Evolutionary conservation across 2,797 vertebrate species (phyloP).

Genomic region (Channallabes apus): DNA sequence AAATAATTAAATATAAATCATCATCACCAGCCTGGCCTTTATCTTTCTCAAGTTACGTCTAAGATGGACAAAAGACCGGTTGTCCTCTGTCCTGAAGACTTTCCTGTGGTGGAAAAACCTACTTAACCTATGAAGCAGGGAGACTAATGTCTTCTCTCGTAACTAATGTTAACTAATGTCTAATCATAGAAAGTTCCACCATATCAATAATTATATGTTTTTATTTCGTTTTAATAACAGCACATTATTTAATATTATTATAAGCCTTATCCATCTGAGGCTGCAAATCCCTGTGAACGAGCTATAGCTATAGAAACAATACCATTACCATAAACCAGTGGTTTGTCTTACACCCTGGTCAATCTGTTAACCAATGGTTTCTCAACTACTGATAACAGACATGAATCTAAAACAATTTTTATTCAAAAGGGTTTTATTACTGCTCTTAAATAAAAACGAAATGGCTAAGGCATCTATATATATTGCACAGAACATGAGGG

Average conservation of each 20-base stretch:
- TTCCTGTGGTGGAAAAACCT: not conserved
- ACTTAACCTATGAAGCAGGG: not conserved
- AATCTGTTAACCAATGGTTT: not conserved
- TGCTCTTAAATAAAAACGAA: not conserved
- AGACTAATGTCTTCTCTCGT: not conserved
- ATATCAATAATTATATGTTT: not conserved
- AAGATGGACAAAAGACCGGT: not conserved
- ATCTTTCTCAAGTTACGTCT: not conserved
- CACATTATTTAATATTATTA: not conserved
- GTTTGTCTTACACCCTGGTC: not conserved
- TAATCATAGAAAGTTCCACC: not conserved
- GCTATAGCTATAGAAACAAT: not conserved
- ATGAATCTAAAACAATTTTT: not conserved
- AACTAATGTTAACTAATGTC: not conserved
- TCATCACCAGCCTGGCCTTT: not conserved
- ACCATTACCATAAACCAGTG: not conserved
- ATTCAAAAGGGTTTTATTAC: too few species aligned
- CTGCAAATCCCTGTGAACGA: not conserved
- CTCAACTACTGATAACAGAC: not conserved
- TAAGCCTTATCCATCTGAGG: not conserved
- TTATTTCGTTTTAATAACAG: not conserved
- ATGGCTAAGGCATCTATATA: not conserved
- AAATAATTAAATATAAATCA: not conserved
- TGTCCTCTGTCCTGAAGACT: not conserved
- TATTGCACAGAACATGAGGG: not conserved